Base-by-base conservation (phyloP, 2,888 invertebrate species). In the Hyposoter dolosus region DNA sequence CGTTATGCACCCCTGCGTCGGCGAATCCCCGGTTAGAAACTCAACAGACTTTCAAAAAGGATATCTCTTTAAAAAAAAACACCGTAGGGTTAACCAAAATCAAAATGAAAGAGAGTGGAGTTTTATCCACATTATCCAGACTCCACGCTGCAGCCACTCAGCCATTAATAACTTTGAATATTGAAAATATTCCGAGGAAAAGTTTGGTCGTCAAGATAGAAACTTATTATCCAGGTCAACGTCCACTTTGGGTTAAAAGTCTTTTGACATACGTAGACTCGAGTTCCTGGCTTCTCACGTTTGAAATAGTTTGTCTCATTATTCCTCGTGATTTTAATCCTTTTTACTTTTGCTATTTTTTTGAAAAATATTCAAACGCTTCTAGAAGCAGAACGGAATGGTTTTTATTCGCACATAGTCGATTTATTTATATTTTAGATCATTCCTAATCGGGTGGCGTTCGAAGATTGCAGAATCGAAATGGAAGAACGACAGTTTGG, bases 201-300 rank as follows among this genome's bases (percentile, higher is more conserved):
- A 75, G 23, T 56, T 75, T 60, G 50, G 43, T 75, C 40, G 40
- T 65, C 19, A 50, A 35, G 69, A 72, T 65, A 40, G 63, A 81
- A 81, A 81, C 74, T 81, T 74, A 15, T 81, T 72, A 53, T 81
- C 32, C 81, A 50, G 81, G 81, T 81, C 74, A 66, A 74, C 74
- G 65, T 81, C 28, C 72, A 80, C 71, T 63, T 45, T 63, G 15
- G 68, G 45, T 35, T 69, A 23, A 60, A 71, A 69, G 53, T 45
- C 56, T 69, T 35, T n/a, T n/a, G 28, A 45, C 19, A n/a, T 66
- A 43, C 17, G 53, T 56, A 40, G 40, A 28, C 23, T 15, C 60
- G 60, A 28, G 60, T 60, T 60, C 28, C 28, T 60, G 28, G 15
- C 28, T 60, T 28, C 28, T 60, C 15, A 60, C 28, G 15, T 60